A percentile compares a stretch with the other conserved stretches of the same genome.
These are phyloP conservation scores for Microvelia longipes DNA, from an alignment of 1,140 invertebrate species.

Conservation along the genomic window DNA sequence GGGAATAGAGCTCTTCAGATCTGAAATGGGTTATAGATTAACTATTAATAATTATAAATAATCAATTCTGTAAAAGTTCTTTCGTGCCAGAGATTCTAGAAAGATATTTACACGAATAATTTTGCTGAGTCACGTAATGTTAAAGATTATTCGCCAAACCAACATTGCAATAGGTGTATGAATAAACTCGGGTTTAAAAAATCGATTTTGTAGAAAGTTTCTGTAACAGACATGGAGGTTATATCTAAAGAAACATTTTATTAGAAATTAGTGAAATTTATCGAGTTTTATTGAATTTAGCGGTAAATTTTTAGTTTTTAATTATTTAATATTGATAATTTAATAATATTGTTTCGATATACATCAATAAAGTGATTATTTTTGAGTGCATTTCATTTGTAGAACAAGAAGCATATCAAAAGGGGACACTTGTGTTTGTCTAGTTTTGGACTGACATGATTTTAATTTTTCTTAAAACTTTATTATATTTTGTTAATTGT, in stretches of 20 bases:
- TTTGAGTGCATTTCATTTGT: background rate
- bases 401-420: background rate
- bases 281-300: background rate
- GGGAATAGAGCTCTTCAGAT: too few species aligned
- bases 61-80: too few species aligned
- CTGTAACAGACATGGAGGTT: background rate
- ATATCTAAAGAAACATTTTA: background rate
- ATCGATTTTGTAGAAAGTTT: background rate
- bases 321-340: background rate
- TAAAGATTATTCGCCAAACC: too few species aligned
- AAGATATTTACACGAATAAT: too few species aligned
- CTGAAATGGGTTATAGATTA: too few species aligned
- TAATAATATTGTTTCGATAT: background rate
- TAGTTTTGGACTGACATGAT: background rate
- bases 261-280: background rate
- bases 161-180: background rate
- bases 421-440: background rate
- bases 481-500: too few species aligned
- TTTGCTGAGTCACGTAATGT: too few species aligned
- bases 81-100: too few species aligned
- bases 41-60: too few species aligned
- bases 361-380: background rate
- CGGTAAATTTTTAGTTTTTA: background rate
- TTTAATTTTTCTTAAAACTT: too few species aligned
- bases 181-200: background rate